phyloP scores from a whole-genome alignment of 2,113 vertebrate genomes.

The Calonectris borealis region DNA sequence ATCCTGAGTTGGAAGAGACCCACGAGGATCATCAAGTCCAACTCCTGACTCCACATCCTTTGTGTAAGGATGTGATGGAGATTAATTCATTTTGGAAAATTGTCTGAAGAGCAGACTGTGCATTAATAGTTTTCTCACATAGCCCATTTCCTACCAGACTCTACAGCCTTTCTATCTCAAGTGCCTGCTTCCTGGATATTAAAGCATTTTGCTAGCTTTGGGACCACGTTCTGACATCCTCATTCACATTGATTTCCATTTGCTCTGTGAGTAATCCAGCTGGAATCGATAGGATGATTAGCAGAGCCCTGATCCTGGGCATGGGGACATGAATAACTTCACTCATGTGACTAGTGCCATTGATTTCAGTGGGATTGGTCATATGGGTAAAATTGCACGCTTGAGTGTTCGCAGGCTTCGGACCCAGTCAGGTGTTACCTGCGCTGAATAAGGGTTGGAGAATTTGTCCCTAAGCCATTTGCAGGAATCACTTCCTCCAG shows the following conservation, averaged over 20 bases:
- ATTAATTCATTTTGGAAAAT: not conserved
- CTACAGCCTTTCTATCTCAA: slow-evolving; percentile 1
- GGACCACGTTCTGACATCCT: not conserved
- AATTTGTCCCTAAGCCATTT: not conserved
- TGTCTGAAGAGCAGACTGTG: not conserved
- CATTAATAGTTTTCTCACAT: not conserved
- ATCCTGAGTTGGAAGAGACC: not conserved
- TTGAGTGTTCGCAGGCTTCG: not conserved
- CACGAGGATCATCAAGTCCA: not conserved
- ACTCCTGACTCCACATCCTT: not conserved
- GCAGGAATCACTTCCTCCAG: slow-evolving; percentile 10
- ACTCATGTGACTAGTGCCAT: not conserved
- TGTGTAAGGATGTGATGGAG: not conserved
- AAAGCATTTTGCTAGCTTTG: not conserved
- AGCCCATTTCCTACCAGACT: not conserved
- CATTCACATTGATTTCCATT: not conserved
- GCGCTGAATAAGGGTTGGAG: slow-evolving; percentile 7
- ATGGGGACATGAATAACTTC: not conserved
- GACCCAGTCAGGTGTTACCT: not conserved
- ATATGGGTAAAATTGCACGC: not conserved
- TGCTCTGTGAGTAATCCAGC: not conserved
- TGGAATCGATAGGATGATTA: not conserved
- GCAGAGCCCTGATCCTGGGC: not conserved
- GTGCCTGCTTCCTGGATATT: not conserved
- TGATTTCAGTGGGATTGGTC: not conserved